These are phyloP conservation scores for Thymelicus lineola DNA, from an alignment of 2,888 invertebrate species.

Conservation along the genomic window DNA sequence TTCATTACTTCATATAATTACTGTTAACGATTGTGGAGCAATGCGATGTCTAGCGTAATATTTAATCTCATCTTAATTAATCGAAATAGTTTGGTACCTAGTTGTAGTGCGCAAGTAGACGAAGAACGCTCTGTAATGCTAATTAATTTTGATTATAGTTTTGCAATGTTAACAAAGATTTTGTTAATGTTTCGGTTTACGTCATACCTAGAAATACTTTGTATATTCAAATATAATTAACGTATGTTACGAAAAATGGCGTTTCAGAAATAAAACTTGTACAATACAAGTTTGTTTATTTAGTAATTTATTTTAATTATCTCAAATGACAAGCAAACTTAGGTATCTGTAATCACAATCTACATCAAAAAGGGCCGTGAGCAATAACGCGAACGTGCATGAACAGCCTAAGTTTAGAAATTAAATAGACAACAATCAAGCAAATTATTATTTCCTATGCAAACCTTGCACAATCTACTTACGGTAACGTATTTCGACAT, in stretches of 20 bases:
- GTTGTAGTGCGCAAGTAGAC: too few relatives aligned
- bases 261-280: background rate
- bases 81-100: too few relatives aligned
- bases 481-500: conserved; percentile 49
- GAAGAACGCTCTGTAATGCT: too few relatives aligned
- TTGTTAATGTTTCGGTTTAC: background rate
- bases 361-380: conserved; percentile 27
- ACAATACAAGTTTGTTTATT: background rate
- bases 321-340: conserved; percentile 2
- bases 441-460: conserved; percentile 44
- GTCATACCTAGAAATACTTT: background rate
- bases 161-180: too few relatives aligned
- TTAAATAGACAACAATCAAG: conserved; percentile 43
- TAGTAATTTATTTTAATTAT: conserved; percentile 7
- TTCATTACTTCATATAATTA: too few relatives aligned
- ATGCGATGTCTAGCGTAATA: too few relatives aligned
- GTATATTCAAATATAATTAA: background rate
- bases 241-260: background rate
- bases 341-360: conserved; percentile 10
- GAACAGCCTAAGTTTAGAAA: conserved; percentile 34
- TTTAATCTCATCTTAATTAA: too few relatives aligned
- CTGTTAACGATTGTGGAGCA: too few relatives aligned
- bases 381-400: conserved; percentile 26
- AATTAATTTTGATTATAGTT: too few relatives aligned
- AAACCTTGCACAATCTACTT: conserved; percentile 52